These are phyloP conservation scores for Elaphurus davidianus DNA, from an alignment of 2,113 vertebrate genomes.

Conservation along the genomic window DNA sequence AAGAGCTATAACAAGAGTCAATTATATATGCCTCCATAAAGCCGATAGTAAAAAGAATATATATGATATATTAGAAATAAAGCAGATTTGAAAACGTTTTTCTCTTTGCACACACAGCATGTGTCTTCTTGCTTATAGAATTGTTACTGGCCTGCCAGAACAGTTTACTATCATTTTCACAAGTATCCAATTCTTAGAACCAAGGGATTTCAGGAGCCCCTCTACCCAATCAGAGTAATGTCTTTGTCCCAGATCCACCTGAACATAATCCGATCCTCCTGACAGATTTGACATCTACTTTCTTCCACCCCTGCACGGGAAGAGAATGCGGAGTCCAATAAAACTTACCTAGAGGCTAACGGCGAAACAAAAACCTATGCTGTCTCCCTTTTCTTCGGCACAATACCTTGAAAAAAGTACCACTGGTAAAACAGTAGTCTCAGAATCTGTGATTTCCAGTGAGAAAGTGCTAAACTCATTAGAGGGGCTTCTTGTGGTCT, in stretches of 20 bases:
- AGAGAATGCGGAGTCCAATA: rapidly evolving
- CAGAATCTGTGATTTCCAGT: background rate
- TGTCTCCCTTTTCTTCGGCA: background rate
- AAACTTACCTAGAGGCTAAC: background rate
- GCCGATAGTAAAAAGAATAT: background rate
- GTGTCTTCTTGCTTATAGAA: background rate
- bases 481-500: background rate
- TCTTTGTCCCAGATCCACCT: background rate
- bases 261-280: background rate
- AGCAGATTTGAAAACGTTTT: background rate
- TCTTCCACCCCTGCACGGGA: background rate
- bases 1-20: background rate
- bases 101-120: background rate
- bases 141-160: slow-evolving; percentile 7
- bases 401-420: background rate
- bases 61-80: background rate
- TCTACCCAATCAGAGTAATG: background rate
- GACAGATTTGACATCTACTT: background rate
- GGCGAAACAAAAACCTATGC: background rate
- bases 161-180: background rate
- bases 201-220: background rate
- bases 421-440: background rate
- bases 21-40: background rate
- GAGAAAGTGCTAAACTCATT: background rate
- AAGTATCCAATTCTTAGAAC: background rate